Conservation (phyloP, 2,113 vertebrate species). For the Aleadryas rufinucha region DNA sequence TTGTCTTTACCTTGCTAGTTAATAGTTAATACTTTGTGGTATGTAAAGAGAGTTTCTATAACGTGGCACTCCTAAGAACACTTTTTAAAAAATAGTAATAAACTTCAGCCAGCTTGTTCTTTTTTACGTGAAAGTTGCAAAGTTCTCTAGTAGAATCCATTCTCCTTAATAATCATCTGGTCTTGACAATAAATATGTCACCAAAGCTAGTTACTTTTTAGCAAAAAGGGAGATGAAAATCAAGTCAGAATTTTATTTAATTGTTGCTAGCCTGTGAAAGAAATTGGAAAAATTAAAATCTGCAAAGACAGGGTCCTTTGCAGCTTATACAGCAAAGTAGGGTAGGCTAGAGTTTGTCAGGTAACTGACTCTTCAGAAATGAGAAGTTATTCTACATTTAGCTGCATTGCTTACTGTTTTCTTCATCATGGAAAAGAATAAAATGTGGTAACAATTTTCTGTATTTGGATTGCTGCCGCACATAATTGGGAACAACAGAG, state of each 20-base stretch:
- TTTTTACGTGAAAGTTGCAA: constrained; percentile 38
- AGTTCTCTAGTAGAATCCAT: constrained; percentile 28
- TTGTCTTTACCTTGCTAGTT: constrained; percentile 43
- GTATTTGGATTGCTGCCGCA: constrained; percentile 71
- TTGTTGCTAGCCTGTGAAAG: constrained; percentile 17
- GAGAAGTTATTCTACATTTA: constrained; percentile 65
- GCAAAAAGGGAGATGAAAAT: neutral
- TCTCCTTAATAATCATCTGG: constrained; percentile 40
- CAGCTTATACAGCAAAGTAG: neutral
- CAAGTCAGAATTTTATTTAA: neutral
- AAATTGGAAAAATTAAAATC: neutral
- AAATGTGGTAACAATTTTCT: constrained; percentile 86
- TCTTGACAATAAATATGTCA: constrained; percentile 46
- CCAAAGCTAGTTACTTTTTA: neutral
- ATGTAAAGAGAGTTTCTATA: constrained; percentile 40
- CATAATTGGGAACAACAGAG: constrained; percentile 73
- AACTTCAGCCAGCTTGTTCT: constrained; percentile 48
- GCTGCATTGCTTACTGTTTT: constrained; percentile 71
- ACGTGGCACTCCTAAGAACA: constrained; percentile 46
- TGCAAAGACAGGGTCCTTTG: neutral
- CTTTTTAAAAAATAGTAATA: constrained; percentile 31
- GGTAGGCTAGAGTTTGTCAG: constrained; percentile 14
- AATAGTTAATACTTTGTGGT: constrained; percentile 40
- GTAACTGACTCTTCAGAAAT: constrained; percentile 45
- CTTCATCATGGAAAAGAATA: constrained; percentile 65